Percentiles rank a stretch among this genome's conserved stretches.
Evolutionary conservation across 2,888 invertebrate species (phyloP).

Genomic region (Trissoscelio sp.): DNA sequence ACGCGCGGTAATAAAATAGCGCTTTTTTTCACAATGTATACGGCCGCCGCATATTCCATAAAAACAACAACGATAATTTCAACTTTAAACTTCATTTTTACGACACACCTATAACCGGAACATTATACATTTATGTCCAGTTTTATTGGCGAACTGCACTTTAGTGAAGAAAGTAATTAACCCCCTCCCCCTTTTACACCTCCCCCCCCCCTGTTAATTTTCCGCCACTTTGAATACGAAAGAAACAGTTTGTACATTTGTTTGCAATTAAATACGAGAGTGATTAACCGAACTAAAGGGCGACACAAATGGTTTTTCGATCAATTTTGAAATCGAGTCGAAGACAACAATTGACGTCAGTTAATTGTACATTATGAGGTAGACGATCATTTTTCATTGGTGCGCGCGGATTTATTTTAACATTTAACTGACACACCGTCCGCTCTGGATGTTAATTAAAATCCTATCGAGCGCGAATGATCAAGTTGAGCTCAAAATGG

Average conservation of each 20-base stretch:
- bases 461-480: conserved; percentile 66
- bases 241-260: conserved; percentile 4
- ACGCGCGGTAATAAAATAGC: background rate
- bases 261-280: conserved; percentile 27
- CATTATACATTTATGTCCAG: conserved; percentile 41
- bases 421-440: conserved; percentile 46
- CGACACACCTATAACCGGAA: conserved; percentile 35
- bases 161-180: conserved; percentile 48
- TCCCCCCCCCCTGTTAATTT: conserved; percentile 13
- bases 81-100: conserved; percentile 29
- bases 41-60: conserved; percentile 8
- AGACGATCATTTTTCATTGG: conserved; percentile 49
- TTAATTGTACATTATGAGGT: conserved; percentile 29
- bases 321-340: conserved; percentile 7
- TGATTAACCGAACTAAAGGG: too few relatives aligned
- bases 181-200: background rate
- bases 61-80: conserved; percentile 35
- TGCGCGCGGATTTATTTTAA: conserved; percentile 43
- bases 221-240: conserved; percentile 9
- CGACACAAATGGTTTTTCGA: background rate
- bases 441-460: conserved; percentile 65
- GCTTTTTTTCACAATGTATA: conserved; percentile 12
- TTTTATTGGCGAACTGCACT: conserved; percentile 45
- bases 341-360: conserved; percentile 28
- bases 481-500: conserved; percentile 63